phyloP scores from a whole-genome alignment of 92 coral and sea anemone genomes.

The Phenganax stokvisi region DNA sequence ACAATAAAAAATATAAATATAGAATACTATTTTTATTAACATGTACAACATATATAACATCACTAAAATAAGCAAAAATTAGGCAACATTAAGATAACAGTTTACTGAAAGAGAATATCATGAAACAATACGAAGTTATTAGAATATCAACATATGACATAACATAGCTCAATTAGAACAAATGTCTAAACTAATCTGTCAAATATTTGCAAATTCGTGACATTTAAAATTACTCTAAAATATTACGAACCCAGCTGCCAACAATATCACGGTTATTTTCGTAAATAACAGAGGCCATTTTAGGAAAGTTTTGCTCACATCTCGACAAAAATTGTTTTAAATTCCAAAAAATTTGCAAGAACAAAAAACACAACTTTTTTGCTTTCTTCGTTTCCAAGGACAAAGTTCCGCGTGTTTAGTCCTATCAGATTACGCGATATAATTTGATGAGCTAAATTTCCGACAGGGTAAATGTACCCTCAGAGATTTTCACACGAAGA shows the following conservation, averaged over 20 bases:
- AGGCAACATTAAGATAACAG: too few relatives aligned
- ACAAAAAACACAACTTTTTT: background rate
- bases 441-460: slow-evolving; percentile 15
- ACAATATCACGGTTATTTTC: slow-evolving; percentile 43
- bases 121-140: background rate
- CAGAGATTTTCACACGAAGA: background rate
- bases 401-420: background rate
- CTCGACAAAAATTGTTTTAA: slow-evolving; percentile 1
- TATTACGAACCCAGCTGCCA: slow-evolving; percentile 57
- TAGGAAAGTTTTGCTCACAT: background rate
- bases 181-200: background rate
- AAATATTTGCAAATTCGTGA: background rate
- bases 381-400: slow-evolving; percentile 33
- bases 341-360: background rate
- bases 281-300: slow-evolving; percentile 35
- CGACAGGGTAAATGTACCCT: slow-evolving; percentile 26
- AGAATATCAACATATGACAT: background rate
- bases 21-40: background rate
- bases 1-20: background rate
- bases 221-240: background rate
- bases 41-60: background rate
- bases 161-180: background rate
- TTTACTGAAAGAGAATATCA: background rate
- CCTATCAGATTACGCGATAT: slow-evolving; percentile 28
- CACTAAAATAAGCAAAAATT: background rate